phyloP scores from a whole-genome alignment of 2,888 invertebrate genomes.

The Cheilosia vernalis region DNA sequence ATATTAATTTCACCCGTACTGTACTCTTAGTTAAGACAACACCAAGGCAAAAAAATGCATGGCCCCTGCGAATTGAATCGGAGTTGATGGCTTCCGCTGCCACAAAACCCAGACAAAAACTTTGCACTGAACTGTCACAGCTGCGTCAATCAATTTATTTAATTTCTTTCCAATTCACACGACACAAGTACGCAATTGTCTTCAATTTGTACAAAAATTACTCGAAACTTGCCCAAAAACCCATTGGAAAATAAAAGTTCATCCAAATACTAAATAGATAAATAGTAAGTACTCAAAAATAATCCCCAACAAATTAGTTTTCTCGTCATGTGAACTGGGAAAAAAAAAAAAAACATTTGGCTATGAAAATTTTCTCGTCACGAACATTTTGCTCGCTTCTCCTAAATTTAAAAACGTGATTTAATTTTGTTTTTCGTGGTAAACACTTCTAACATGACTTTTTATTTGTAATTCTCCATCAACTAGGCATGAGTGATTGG shows the following conservation, averaged over 20 bases:
- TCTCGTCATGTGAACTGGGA: conserved; percentile 30
- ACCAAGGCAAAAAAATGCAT: no score
- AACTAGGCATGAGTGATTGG: conserved; percentile 76
- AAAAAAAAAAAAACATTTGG: conserved; percentile 19
- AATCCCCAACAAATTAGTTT: not conserved
- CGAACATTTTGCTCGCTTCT: not conserved
- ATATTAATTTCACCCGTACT: not conserved
- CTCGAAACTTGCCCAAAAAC: not conserved
- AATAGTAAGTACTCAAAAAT: conserved; percentile 33
- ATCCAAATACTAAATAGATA: not conserved
- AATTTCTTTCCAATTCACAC: not conserved
- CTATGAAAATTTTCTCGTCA: conserved; percentile 10
- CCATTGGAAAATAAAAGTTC: not conserved
- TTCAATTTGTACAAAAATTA: not conserved
- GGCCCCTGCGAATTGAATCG: not conserved
- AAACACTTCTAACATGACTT: not conserved
- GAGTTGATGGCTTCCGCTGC: conserved; percentile 17
- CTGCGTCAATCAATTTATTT: conserved; percentile 54
- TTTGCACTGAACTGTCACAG: conserved; percentile 29
- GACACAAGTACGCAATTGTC: conserved; percentile 28
- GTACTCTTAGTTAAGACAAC: not conserved
- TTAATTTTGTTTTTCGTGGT: not conserved
- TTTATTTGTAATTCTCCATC: not conserved
- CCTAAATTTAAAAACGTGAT: conserved; percentile 33
- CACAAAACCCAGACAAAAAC: conserved; percentile 9